Evolutionary conservation across 1,140 invertebrate species (phyloP).

Genomic region (Zaprionus inermis): DNA sequence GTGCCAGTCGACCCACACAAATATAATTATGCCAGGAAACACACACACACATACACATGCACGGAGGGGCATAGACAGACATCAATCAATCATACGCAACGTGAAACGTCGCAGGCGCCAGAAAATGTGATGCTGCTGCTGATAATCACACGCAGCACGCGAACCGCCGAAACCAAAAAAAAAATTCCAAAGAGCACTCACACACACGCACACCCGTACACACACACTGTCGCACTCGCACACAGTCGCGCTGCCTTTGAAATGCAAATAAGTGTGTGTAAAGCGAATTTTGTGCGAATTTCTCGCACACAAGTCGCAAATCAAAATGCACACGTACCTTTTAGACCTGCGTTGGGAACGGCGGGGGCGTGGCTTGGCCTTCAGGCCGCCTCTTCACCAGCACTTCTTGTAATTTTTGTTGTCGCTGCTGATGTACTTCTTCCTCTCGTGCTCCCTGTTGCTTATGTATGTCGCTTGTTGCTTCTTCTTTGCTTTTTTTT

Average conservation of each 20-base stretch:
- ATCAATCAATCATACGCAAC: conserved; percentile 76
- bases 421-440: conserved; percentile 18
- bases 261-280: conserved; percentile 65
- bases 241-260: conserved; percentile 39
- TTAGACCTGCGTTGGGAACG: conserved; percentile 9
- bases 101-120: conserved; percentile 57
- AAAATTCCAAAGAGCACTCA: conserved; percentile 8
- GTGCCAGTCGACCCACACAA: conserved; percentile 28
- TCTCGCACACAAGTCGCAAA: conserved; percentile 49
- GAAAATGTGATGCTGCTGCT: conserved; percentile 40
- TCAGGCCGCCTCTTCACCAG: conserved; percentile 36
- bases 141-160: conserved; percentile 54
- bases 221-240: conserved; percentile 2
- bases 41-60: conserved; percentile 17
- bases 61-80: conserved; percentile 23
- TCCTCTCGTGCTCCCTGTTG: conserved; percentile 4
- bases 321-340: conserved; percentile 68
- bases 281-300: conserved; percentile 59
- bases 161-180: conserved; percentile 4
- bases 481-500: conserved; percentile 46
- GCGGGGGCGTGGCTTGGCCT: conserved; percentile 26
- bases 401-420: conserved; percentile 28
- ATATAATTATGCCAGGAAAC: conserved; percentile 47
- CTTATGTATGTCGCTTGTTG: conserved; percentile 36
- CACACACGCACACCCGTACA: conserved; percentile 2